Base-by-base conservation (phyloP, 2,113 vertebrate genomes). In the Carettochelys insculpta region DNA sequence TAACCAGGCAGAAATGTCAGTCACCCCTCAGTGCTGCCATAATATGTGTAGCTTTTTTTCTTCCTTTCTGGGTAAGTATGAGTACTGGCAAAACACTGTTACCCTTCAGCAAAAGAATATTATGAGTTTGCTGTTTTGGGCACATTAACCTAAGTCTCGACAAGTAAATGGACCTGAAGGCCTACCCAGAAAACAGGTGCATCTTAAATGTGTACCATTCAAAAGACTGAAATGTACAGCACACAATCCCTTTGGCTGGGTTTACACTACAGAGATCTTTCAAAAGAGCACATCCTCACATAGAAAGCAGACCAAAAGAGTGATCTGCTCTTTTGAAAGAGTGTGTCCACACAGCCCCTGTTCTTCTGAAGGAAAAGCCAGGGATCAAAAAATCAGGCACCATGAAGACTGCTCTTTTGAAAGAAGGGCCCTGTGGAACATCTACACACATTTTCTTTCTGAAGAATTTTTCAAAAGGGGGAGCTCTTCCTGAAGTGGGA, bases 141-240 rank as follows among this genome's bases (percentile, higher is more conserved):
- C 61, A 56, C 10, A 2, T 1, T 77, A 47, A 68, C 4, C 1
- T 58, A 51, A 48, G 61, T 61, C 34, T 56, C 4, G 54, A 34
- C 31, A 52, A n/a, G 83, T 54, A 25, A 87, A 73, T 52, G n/a
- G 22, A 38, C 25, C 48, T 48, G 48, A 50, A 82, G 88, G 20
- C n/a, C 5, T 51, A 9, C 17, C 48, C 53, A 68, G 54, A 65
- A 75, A 87, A 45, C 27, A 20, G 77, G 89, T 52, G 53, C 48
- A 76, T 56, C 81, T 90, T 92, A 56, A 24, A 45, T 24, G 76
- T 51, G 80, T 47, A 27, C 48, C 16, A 3, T 61, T 65, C 50
- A 29, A 27, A 41, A 75, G 38, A 25, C 41, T 0, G 0, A 58
- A 34, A 43, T 25, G 61, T 48, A 38, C 12, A 77, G 20, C 0